Base-by-base conservation (phyloP, 30 jellyfish, hydroid and myxozoan genomes). In the Aurelia sp. region DNA sequence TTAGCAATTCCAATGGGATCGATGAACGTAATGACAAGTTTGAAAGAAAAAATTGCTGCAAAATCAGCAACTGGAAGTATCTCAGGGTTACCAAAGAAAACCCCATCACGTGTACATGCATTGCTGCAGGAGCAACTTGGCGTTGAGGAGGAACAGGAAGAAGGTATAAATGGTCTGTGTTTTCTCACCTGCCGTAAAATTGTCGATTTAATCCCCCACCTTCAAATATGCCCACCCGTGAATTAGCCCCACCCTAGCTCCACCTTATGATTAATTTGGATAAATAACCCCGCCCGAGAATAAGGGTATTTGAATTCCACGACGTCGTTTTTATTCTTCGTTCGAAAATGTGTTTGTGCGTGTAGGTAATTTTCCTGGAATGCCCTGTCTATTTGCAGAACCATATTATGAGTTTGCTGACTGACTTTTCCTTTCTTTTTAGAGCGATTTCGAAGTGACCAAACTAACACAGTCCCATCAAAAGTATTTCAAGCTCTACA, bases 21-120 rank as follows among this genome's bases (percentile, higher is more conserved):
- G 9, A 68, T 88, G 86, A 71, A 88, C 60, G 81, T 88, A 4
- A 88, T 88, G 82, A 72, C 59, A 62, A 88, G 96, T 78, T 71
- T 88, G 77, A 88, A 88, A 61, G 91, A 74, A 62, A 88, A 88
- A 58, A 13, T 88, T 44, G 89, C 96, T 7, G 83, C 57, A 62
- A 88, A 88, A 75, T 59, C 87, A 55, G 70, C 77, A 3, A 60
- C 72, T 16, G 85, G 85, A 30, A 41, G 82, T 13, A 18, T 9
- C 10, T 40, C 82, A 22, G 80, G 41, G 19, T 67, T 22, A 35
- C 82, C 91, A 40, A 84, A 21, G 67, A 55, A 68, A 22, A 88
- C 86, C 11, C 96, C 96, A 8, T 88, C 96, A 16, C 96, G 96
- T 21, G 73, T 88, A 13, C 89, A 88, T 73, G 89, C 84, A 5